Evolutionary conservation across 2,888 invertebrate species (phyloP), one percentile per base, ranked within the genome.

Genomic region (Synergus umbraculus): DNA sequence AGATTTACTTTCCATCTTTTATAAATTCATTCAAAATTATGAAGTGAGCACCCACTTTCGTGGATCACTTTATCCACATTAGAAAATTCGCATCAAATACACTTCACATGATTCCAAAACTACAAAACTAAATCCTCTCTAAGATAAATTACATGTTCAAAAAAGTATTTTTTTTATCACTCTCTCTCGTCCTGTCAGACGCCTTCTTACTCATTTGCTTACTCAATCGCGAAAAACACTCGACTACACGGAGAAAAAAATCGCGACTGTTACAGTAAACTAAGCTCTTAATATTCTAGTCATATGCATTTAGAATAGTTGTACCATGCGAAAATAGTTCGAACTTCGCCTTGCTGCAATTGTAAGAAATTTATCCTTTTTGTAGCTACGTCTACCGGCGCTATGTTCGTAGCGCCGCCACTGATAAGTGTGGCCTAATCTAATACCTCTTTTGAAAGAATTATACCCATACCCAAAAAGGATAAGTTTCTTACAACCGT

Each of bases 181-280:
- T 60, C 78, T 76, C 77, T 64, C 63, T 77, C 78, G 60, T 78
- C 64, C 69, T 80, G 54, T 22, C 77, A 44, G 43, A 76, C 81
- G 46, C 77, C 78, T 22, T 58, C 65, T 54, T 49, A 78, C 82
- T 81, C 79, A 78, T 69, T 66, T 64, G n/a, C 76, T 76, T 78
- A 64, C 44, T 82, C 78, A 69, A 54, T 76, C 81, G 77, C 77
- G 46, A 79, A 81, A 78, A 78, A 82, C 77, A 81, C 81, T 81
- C 83, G 82, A 83, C 80, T 37, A 37, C 37, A 29, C 3, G 29
- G 29, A 29, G 29, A 29, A 29, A 29, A 29, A 29, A 29, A 29
- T 29, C 3, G 29, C 3, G 22, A 29, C 22, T 29, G 22, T 29
- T 29, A 29, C 29, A 29, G 29, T 29, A 29, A 2, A 29, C 29